These are phyloP conservation scores for Neodiprion pinetum DNA, from an alignment of 1,140 invertebrate species.

Conservation along the genomic window DNA sequence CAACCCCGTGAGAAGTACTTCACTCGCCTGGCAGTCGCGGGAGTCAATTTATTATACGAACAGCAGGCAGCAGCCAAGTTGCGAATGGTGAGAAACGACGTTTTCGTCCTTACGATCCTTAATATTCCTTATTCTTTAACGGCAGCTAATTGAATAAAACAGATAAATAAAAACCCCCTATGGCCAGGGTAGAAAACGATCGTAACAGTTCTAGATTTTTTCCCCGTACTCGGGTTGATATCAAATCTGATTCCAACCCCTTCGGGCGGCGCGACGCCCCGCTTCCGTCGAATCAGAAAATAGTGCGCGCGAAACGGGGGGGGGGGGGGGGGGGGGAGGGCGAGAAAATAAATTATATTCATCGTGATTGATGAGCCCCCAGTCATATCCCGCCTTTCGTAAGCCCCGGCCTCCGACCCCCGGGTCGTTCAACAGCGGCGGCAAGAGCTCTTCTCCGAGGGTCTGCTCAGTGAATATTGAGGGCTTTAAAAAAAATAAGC, in stretches of 20 bases:
- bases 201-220: too few relatives aligned
- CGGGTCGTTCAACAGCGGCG: constrained; percentile 21
- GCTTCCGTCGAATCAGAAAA: constrained; percentile 20
- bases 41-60: constrained; percentile 13
- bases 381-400: constrained; percentile 42
- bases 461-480: not conserved
- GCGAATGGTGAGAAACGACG: not conserved
- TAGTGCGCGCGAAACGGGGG: not conserved
- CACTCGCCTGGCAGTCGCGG: not conserved
- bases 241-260: constrained; percentile 6
- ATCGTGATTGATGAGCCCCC: constrained; percentile 50
- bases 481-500: constrained; percentile 8
- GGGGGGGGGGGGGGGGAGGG: not conserved
- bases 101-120: not conserved
- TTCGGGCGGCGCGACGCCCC: not conserved
- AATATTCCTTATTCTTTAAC: too few relatives aligned
- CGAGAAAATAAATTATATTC: constrained; percentile 52
- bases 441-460: constrained; percentile 19
- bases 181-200: too few relatives aligned
- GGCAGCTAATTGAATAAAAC: too few relatives aligned
- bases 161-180: too few relatives aligned
- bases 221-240: too few relatives aligned
- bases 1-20: not conserved
- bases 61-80: not conserved
- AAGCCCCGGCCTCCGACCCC: constrained; percentile 29